Conservation (phyloP, 2,888 invertebrate species). For the Rhyacophila evoluta region DNA sequence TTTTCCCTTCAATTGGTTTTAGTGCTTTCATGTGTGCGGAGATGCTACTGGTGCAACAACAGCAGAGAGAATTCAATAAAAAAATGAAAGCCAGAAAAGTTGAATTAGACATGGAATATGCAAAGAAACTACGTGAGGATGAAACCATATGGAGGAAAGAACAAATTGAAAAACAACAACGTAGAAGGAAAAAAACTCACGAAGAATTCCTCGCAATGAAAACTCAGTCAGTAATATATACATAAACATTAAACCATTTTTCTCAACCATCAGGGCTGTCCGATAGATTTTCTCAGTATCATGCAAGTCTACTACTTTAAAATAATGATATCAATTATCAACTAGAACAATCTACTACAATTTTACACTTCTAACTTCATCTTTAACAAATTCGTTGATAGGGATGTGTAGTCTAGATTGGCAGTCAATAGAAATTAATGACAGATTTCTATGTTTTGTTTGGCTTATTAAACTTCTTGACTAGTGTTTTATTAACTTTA, state of each 20-base stretch:
- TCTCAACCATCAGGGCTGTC: not conserved
- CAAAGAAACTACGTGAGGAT: conserved; percentile 56
- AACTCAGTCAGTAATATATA: conserved; percentile 47
- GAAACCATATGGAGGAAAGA: conserved; percentile 56
- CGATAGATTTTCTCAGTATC: no score
- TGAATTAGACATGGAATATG: conserved; percentile 57
- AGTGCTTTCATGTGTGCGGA: conserved; percentile 67
- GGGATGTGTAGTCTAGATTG: no score
- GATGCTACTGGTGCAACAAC: conserved; percentile 64
- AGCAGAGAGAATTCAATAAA: conserved; percentile 63
- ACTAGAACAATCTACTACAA: no score
- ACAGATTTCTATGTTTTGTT: no score
- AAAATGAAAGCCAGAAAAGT: conserved; percentile 59
- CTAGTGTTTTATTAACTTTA: no score
- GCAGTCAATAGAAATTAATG: no score
- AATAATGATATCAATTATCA: no score
- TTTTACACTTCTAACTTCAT: no score
- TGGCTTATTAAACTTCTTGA: no score
- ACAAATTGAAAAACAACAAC: conserved; percentile 48
- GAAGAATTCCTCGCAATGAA: conserved; percentile 53
- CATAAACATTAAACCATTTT: not conserved
- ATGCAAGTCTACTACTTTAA: no score
- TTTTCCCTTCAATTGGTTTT: no score
- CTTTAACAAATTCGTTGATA: no score
- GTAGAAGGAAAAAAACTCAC: conserved; percentile 54